These are phyloP conservation scores for Gymnoscopelus braueri DNA, from an alignment of 2,797 vertebrate genomes.

Conservation along the genomic window DNA sequence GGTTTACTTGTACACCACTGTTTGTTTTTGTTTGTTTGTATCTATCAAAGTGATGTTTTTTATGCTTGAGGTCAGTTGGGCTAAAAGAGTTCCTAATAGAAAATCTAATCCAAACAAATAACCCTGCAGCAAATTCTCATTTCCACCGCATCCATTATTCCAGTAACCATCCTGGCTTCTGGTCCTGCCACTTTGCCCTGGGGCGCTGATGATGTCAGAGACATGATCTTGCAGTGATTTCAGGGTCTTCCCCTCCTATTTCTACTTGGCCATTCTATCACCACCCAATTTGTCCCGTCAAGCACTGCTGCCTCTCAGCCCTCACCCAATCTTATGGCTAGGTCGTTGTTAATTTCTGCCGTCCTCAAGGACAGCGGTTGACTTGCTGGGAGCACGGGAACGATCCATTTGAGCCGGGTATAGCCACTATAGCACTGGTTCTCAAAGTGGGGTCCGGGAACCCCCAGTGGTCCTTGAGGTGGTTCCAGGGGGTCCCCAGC, in stretches of 20 bases:
- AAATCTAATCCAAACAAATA: no score
- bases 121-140: slow-evolving; percentile 12
- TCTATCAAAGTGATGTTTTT: no score
- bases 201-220: slow-evolving; percentile 39
- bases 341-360: slow-evolving; percentile 61
- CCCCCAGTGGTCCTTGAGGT: no score
- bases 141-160: slow-evolving; percentile 45
- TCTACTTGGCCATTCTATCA: slow-evolving; percentile 53
- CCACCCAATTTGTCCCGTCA: slow-evolving; percentile 64
- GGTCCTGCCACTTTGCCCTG: not conserved
- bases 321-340: slow-evolving; percentile 48
- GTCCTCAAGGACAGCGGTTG: slow-evolving; percentile 61
- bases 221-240: slow-evolving; percentile 44
- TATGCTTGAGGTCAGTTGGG: no score
- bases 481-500: no score
- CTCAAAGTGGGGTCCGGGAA: no score
- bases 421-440: not conserved
- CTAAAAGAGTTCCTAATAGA: no score
- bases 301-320: slow-evolving; percentile 56
- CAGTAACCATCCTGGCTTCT: slow-evolving; percentile 11
- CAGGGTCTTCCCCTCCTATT: slow-evolving; percentile 39
- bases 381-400: slow-evolving; percentile 28
- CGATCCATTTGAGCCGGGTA: slow-evolving; percentile 45
- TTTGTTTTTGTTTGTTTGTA: no score
- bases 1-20: no score